These are phyloP conservation scores for Microtus pennsylvanicus DNA, from an alignment of 2,113 vertebrate genomes.

Conservation along the genomic window DNA sequence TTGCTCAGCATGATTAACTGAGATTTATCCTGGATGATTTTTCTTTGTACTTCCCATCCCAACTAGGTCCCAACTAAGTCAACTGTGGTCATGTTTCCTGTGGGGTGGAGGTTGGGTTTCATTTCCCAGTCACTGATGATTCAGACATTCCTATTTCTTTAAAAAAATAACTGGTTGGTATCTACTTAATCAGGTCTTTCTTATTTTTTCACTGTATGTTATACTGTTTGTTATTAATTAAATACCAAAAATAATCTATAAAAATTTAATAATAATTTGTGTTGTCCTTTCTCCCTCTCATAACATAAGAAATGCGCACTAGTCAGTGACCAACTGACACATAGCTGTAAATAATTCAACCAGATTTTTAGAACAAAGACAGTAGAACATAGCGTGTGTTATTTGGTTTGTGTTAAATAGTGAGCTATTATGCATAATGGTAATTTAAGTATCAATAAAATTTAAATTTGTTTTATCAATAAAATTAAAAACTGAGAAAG, in stretches of 20 bases:
- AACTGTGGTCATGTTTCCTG: neutral
- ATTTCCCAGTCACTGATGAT: neutral
- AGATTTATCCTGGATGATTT: neutral
- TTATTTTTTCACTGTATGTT: neutral
- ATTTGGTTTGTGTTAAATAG: neutral
- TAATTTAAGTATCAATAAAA: neutral
- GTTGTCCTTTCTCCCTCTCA: neutral
- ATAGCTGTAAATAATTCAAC: neutral
- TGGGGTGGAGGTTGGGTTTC: neutral
- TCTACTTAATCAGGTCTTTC: neutral
- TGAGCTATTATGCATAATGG: neutral
- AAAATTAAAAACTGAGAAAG: neutral
- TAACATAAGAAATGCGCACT: neutral
- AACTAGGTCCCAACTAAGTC: neutral
- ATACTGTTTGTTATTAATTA: neutral
- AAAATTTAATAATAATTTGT: neutral
- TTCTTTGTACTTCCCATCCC: neutral
- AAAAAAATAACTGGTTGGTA: neutral
- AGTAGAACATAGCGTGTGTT: neutral
- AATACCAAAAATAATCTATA: neutral
- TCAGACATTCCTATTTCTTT: neutral
- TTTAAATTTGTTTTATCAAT: neutral
- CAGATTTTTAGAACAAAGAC: neutral
- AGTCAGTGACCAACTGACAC: neutral
- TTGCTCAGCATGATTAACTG: too few relatives aligned